phyloP scores from a whole-genome alignment of 2,113 vertebrate genomes.

The Apus apus region DNA sequence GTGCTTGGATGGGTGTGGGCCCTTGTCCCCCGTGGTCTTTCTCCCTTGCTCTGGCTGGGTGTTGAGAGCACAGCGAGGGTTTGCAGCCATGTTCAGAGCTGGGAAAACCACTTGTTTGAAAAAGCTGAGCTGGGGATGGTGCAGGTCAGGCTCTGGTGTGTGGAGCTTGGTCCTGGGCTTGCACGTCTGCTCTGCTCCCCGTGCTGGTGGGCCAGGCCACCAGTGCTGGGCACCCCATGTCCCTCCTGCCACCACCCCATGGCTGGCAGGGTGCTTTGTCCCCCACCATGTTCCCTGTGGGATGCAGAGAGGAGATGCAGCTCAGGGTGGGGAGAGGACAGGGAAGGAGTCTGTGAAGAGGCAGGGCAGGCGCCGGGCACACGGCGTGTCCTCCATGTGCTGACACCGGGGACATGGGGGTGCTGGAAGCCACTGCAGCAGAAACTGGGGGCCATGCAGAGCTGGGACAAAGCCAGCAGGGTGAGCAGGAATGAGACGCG shows the following conservation, averaged over 20 bases:
- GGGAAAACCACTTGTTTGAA: not conserved
- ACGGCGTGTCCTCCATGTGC: not conserved
- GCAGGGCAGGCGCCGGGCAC: not conserved
- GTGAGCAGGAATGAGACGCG: too few species aligned
- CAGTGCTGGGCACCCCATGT: not conserved
- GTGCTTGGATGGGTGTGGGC: not conserved
- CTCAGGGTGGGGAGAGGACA: not conserved
- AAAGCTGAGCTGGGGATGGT: not conserved
- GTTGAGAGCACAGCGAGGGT: not conserved
- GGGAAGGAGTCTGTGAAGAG: not conserved
- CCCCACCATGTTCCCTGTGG: not conserved
- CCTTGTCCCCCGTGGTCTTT: not conserved
- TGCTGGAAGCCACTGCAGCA: not conserved
- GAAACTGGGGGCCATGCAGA: not conserved
- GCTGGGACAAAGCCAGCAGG: too few species aligned
- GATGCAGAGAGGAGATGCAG: not conserved
- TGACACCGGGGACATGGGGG: accelerated
- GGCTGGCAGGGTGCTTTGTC: not conserved
- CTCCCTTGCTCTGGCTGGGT: not conserved
- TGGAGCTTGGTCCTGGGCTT: not conserved
- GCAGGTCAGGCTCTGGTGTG: not conserved
- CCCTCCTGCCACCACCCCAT: not conserved
- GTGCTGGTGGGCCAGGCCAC: accelerated
- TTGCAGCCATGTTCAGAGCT: not conserved
- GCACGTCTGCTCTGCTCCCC: not conserved